Evolutionary conservation across 1,140 invertebrate genomes (phyloP), one percentile per base, ranked within the genome.

Genomic region (Tribolium castaneum): DNA sequence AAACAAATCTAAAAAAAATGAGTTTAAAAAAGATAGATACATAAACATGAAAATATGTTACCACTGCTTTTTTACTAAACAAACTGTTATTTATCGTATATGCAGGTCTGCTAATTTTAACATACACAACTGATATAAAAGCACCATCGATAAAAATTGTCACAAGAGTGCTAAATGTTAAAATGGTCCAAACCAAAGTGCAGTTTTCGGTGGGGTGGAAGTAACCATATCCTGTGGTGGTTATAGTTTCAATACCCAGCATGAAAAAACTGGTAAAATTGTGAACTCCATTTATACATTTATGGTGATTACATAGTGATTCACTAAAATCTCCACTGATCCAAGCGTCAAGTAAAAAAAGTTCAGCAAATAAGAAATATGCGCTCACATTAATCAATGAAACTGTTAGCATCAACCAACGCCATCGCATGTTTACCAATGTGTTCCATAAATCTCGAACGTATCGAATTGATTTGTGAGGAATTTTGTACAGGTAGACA

Each of bases 51-150:
- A 22, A 45, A 45, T 50, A 78, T 87, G 85, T 5, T 83, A 91
- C 90, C 75, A 90, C 87, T 9, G 90, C 90, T 81, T 89, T 91
- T 77, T 89, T 90, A 79, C 89, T 90, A 80, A 91, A 91, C 45
- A 90, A 89, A n/a, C 90, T 86, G 25, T 88, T 88, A 4, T 86
- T 85, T n/a, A 89, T 84, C 51, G 89, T 89, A 56, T 86, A 85
- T 34, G 89, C 87, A 0, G 90, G 90, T 45, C 89, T 84, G 0
- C 89, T 87, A 0, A 90, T 85, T 80, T 91, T 91, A 0, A 89
- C 89, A 85, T 90, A 91, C 70, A 91, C 86, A 0, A 82, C 81
- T n/a, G 81, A 81, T 34, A 82, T 80, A 70, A 82, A 82, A 16
- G 75, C 75, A 0, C 81, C 81, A 62, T 82, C 81, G 49, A 82